Conservation (phyloP, 2,888 invertebrate species). For the Pocota personata region DNA sequence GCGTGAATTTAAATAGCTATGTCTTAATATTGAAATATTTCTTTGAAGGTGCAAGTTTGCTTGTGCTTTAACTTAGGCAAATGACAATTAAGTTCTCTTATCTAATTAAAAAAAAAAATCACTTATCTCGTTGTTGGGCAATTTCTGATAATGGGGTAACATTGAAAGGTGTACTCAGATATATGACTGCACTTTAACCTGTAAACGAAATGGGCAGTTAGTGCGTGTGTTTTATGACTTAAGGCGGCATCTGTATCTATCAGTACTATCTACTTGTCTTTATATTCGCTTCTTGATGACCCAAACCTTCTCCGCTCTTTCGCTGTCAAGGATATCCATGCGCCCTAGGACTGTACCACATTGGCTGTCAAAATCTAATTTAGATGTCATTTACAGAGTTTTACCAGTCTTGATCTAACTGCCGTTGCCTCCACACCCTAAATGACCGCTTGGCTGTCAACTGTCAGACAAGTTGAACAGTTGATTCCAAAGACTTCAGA, state of each 20-base stretch:
- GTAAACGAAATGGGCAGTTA: neutral
- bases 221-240: neutral
- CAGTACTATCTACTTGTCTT: neutral
- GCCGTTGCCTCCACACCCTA: too few relatives aligned
- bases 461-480: too few relatives aligned
- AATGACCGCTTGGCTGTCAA: too few relatives aligned
- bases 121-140: slow-evolving; percentile 41
- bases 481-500: too few relatives aligned
- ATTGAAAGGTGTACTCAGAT: neutral
- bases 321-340: too few relatives aligned
- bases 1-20: slow-evolving; percentile 13
- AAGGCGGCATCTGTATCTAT: neutral
- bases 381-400: too few relatives aligned
- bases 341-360: too few relatives aligned
- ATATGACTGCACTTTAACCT: slow-evolving; percentile 5
- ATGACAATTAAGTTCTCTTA: slow-evolving; percentile 12
- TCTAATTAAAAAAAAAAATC: neutral
- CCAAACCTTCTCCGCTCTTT: too few relatives aligned
- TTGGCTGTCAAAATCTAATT: too few relatives aligned
- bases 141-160: slow-evolving; percentile 26
- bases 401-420: too few relatives aligned
- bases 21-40: neutral
- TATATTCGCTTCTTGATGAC: too few relatives aligned
- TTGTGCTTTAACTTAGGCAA: slow-evolving; percentile 1
- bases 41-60: neutral